Evolutionary conservation across 2,797 vertebrate species (phyloP).

Genomic region (Hypotaenidia okinawae): DNA sequence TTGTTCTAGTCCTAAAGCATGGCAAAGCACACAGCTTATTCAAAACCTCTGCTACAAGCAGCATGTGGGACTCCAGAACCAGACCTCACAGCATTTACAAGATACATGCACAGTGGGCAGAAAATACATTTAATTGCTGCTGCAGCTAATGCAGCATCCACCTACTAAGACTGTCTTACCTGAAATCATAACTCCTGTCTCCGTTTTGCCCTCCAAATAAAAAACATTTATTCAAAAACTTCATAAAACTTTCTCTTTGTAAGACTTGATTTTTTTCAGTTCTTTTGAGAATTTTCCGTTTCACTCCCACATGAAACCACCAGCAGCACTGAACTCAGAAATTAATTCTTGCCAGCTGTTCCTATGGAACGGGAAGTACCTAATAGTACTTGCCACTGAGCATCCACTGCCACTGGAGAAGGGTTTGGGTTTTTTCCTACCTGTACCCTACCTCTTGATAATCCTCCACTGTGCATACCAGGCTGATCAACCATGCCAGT

Average conservation of each 20-base stretch:
- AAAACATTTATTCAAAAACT: not conserved
- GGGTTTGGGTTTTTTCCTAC: not conserved
- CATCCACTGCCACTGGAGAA: not conserved
- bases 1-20: not conserved
- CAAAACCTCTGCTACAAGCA: not conserved
- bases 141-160: not conserved
- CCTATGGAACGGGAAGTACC: not conserved
- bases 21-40: not conserved
- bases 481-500: not conserved
- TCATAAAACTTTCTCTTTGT: not conserved
- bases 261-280: not conserved
- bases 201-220: not conserved
- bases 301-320: not conserved
- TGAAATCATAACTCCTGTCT: not conserved
- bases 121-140: not conserved
- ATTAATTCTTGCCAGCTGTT: not conserved
- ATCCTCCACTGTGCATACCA: not conserved
- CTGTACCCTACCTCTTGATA: not conserved
- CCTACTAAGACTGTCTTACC: not conserved
- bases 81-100: not conserved
- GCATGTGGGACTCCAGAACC: not conserved
- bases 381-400: not conserved
- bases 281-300: not conserved
- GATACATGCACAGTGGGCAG: not conserved
- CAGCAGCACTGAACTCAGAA: not conserved